phyloP scores from a whole-genome alignment of 2,797 vertebrate genomes.

The Menidia menidia region DNA sequence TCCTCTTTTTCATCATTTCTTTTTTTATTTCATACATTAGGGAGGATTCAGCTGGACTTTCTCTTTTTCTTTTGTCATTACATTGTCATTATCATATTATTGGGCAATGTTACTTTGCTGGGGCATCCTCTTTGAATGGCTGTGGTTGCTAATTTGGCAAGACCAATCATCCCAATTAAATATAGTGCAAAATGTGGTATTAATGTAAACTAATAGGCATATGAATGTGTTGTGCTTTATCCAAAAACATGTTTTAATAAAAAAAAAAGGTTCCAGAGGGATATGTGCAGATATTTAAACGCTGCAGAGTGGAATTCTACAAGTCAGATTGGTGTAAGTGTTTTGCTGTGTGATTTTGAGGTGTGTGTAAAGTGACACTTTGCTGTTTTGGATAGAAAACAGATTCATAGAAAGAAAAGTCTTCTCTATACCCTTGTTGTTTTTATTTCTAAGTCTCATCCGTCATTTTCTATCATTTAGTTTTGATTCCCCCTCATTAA shows the following conservation, averaged over 20 bases:
- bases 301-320: not conserved
- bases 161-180: not conserved
- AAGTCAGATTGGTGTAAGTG: not conserved
- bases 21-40: too few species aligned
- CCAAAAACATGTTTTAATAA: not conserved
- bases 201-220: too few species aligned
- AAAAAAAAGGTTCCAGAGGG: not conserved
- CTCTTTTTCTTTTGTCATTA: too few species aligned
- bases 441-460: slow-evolving; percentile 42
- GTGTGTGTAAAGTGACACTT: slow-evolving; percentile 12
- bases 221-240: too few species aligned
- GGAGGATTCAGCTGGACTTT: too few species aligned
- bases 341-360: slow-evolving; percentile 1
- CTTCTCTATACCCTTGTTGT: slow-evolving; percentile 32
- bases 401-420: slow-evolving; percentile 1
- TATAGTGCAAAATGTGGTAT: not conserved
- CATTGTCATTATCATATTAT: not conserved
- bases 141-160: too few species aligned
- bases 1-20: too few species aligned
- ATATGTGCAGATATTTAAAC: too few species aligned
- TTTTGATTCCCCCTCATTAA: slow-evolving; percentile 59
- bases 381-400: slow-evolving; percentile 14
- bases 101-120: too few species aligned
- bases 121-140: too few species aligned
- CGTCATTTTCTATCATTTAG: slow-evolving; percentile 52